Base-by-base conservation (phyloP, 1,140 invertebrate genomes). In the Hestina assimilis region DNA sequence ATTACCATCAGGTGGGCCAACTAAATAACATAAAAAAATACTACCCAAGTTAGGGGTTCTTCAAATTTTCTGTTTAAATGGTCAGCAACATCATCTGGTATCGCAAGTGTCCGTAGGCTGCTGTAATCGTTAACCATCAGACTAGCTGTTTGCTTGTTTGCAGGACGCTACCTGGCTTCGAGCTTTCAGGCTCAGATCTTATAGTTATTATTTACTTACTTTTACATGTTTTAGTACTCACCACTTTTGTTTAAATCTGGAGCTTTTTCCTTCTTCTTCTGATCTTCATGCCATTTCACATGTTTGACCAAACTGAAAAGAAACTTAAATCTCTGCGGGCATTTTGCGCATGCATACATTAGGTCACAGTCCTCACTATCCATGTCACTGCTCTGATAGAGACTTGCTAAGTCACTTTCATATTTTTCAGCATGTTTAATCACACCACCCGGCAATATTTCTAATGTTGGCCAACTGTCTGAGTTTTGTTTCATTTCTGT, bases 271-370 rank as follows among this genome's bases (percentile, higher is more conserved):
- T 59, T 74, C 35, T 74, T 75, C 23, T 45, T 43, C 20, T 71
- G 53, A 14, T 72, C 64, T 35, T 83, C 77, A 56, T 86, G 82
- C 65, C 69, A 75, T 33, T 69, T 68, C 0, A 86, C 79, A 66
- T 86, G 82, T 59, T 80, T 82, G 7, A 80, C 77, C 14, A 86
- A 53, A 26, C 63, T 66, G 28, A 70, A 75, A 17, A 85, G 58
- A 40, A 69, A 72, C 12, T 81, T 75, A 43, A 80, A 85, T n/a
- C 71, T 76, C 35, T 83, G 65, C 0, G 83, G 67, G 31, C 83
- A 86, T 48, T 82, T 86, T 0, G 80, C 83, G 54, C 83, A 86
- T 11, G 74, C 83, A 46, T 86, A 86, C 72, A 83, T 79, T 57
- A 72, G 73, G 1, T 74, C 72, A 9, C 40, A 59, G 9, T 46